Evolutionary conservation across 2,888 invertebrate genomes (phyloP).

Genomic region (Drosophila basisetae): DNA sequence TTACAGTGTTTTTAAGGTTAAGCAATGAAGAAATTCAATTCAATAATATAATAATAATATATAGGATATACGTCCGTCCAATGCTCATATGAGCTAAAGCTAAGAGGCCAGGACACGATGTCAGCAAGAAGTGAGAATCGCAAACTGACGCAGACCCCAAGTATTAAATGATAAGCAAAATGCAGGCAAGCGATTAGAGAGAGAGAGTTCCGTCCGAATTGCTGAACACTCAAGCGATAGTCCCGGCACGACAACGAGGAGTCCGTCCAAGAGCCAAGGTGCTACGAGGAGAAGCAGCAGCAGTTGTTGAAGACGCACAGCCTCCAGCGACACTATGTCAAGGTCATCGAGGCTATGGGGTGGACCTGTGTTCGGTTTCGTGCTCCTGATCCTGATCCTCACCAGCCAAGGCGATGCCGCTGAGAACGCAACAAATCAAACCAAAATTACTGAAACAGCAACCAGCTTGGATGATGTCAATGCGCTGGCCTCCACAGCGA

Average conservation of each 20-base stretch:
- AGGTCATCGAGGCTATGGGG: slow-evolving; percentile 25
- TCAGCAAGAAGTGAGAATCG: slow-evolving; percentile 34
- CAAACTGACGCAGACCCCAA: slow-evolving; percentile 31
- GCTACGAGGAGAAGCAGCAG: slow-evolving; percentile 16
- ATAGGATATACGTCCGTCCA: neutral
- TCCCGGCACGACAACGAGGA: slow-evolving; percentile 5
- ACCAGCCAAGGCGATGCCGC: slow-evolving; percentile 8
- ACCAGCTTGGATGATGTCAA: neutral
- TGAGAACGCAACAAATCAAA: slow-evolving; percentile 10
- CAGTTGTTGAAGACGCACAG: slow-evolving; percentile 1
- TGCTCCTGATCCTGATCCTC: slow-evolving; percentile 10
- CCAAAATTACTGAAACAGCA: neutral
- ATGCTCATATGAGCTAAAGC: slow-evolving; percentile 11
- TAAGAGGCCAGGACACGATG: slow-evolving; percentile 42
- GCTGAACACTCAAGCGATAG: slow-evolving; percentile 26
- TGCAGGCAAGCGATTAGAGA: slow-evolving; percentile 42
- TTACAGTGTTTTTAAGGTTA: neutral
- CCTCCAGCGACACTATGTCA: slow-evolving; percentile 31
- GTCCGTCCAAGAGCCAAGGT: neutral
- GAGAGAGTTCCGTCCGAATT: slow-evolving; percentile 17
- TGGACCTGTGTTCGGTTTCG: slow-evolving; percentile 12
- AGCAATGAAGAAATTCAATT: neutral
- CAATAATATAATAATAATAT: neutral
- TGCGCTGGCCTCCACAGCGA: slow-evolving; percentile 40
- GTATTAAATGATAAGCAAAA: slow-evolving; percentile 37